These are phyloP conservation scores for Agrochola lota DNA, from an alignment of 2,888 invertebrate species.

Conservation along the genomic window DNA sequence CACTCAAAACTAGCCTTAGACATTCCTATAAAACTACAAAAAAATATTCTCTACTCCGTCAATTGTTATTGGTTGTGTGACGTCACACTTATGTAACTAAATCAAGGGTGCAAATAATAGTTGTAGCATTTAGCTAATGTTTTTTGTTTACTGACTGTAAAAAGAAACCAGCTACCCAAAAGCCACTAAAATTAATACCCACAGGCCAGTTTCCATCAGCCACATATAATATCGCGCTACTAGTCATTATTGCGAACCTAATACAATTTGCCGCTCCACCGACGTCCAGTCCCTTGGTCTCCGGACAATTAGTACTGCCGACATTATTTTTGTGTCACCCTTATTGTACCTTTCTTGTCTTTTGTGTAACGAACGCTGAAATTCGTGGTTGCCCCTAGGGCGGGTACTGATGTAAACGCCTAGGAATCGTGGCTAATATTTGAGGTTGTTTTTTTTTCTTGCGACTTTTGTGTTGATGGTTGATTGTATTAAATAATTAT, in stretches of 20 bases:
- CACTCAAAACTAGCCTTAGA: no score
- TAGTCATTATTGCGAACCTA: conserved; percentile 79
- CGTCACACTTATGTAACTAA: no score
- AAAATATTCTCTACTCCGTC: no score
- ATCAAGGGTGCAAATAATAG: no score
- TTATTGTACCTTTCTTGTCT: conserved; percentile 77
- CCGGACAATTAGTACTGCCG: conserved; percentile 86
- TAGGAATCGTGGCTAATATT: conserved; percentile 63
- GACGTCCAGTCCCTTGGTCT: conserved; percentile 82
- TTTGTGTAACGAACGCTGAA: conserved; percentile 77
- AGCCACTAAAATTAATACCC: conserved; percentile 30
- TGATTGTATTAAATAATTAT: conserved; percentile 22
- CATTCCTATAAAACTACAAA: no score
- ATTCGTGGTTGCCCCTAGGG: conserved; percentile 70
- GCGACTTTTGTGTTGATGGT: neutral
- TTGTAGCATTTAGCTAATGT: neutral
- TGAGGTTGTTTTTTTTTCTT: conserved; percentile 28
- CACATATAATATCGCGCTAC: conserved; percentile 61
- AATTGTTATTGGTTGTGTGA: no score
- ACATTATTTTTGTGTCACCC: conserved; percentile 86
- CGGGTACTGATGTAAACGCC: conserved; percentile 60
- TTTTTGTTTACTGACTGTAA: neutral
- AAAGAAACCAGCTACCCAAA: neutral
- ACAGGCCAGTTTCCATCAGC: conserved; percentile 49
- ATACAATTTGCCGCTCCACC: conserved; percentile 88